These are phyloP conservation scores for Pleuronectes platessa DNA, from an alignment of 2,113 vertebrate genomes.

Conservation along the genomic window DNA sequence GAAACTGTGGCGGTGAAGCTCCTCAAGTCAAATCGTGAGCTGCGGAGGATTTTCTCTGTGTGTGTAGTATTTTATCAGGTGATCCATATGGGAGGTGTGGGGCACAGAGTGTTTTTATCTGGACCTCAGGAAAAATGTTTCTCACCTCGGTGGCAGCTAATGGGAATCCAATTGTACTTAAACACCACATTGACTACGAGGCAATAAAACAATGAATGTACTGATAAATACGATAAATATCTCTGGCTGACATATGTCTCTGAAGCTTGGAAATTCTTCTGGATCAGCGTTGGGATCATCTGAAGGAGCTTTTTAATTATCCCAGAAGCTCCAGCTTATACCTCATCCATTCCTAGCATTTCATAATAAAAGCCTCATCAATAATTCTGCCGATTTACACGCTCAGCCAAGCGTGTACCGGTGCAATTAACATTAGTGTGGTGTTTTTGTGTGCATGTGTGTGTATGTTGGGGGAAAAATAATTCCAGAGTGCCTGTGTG, in stretches of 20 bases:
- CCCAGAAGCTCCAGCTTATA: slow-evolving; percentile 41
- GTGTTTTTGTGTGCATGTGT: slow-evolving; percentile 8
- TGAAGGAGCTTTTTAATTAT: slow-evolving; percentile 61
- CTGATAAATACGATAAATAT: slow-evolving; percentile 29
- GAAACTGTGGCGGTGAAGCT: neutral
- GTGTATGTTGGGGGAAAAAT: slow-evolving; percentile 13
- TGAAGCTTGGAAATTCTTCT: slow-evolving; percentile 15
- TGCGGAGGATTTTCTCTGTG: slow-evolving; percentile 3
- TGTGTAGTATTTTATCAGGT: slow-evolving; percentile 1
- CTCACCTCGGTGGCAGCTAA: slow-evolving; percentile 35
- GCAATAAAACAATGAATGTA: slow-evolving; percentile 30
- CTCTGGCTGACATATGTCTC: slow-evolving; percentile 28
- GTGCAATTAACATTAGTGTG: slow-evolving; percentile 64
- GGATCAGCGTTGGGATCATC: slow-evolving; percentile 42
- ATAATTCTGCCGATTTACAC: slow-evolving; percentile 69
- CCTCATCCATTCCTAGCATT: slow-evolving; percentile 62
- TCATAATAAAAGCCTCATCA: slow-evolving; percentile 70
- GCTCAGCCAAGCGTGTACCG: slow-evolving; percentile 63
- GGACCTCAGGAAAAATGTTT: slow-evolving; percentile 9
- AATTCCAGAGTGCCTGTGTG: slow-evolving; percentile 23
- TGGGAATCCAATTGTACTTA: slow-evolving; percentile 35
- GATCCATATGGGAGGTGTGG: slow-evolving; percentile 4
- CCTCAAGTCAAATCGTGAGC: neutral
- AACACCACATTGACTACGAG: slow-evolving; percentile 31
- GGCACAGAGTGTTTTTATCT: neutral